Evolutionary conservation across 2,113 vertebrate species (phyloP).

Genomic region (Myxocyprinus asiaticus): DNA sequence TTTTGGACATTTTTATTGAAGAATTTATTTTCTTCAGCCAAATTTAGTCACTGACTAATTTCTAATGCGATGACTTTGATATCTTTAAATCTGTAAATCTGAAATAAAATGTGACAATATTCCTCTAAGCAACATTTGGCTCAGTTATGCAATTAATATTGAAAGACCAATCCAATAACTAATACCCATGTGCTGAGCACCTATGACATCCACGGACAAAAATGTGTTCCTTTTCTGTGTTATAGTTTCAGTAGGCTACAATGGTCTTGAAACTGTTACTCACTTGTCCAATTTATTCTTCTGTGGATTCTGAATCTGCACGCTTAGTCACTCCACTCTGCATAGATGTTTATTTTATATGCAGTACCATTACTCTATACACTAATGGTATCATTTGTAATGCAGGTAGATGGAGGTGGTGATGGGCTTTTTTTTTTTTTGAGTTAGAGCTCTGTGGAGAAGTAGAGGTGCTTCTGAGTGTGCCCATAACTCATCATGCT

Average conservation of each 20-base stretch:
- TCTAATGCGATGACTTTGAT: no score
- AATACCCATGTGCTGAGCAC: no score
- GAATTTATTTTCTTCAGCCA: no score
- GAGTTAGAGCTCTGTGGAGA: background rate
- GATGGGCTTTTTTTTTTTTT: no score
- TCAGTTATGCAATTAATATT: background rate
- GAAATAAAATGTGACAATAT: background rate
- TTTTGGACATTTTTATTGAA: no score
- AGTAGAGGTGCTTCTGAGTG: conserved; percentile 12
- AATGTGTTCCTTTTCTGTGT: no score
- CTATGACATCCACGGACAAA: no score
- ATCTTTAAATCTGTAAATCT: no score
- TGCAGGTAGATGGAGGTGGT: background rate
- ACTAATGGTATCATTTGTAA: conserved; percentile 25
- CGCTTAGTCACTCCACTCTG: background rate
- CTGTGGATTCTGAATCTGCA: background rate
- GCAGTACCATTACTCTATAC: background rate
- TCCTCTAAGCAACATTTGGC: no score
- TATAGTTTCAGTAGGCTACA: no score
- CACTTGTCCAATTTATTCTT: conserved; percentile 3
- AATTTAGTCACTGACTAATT: no score
- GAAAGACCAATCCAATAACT: background rate
- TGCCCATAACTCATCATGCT: conserved; percentile 36
- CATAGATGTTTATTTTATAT: conserved; percentile 36
- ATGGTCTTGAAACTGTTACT: background rate